A percentile compares a stretch with the other conserved stretches of the same genome.
Evolutionary conservation across 2,113 vertebrate genomes (phyloP).

Genomic region (Orientallactaga bullata): DNA sequence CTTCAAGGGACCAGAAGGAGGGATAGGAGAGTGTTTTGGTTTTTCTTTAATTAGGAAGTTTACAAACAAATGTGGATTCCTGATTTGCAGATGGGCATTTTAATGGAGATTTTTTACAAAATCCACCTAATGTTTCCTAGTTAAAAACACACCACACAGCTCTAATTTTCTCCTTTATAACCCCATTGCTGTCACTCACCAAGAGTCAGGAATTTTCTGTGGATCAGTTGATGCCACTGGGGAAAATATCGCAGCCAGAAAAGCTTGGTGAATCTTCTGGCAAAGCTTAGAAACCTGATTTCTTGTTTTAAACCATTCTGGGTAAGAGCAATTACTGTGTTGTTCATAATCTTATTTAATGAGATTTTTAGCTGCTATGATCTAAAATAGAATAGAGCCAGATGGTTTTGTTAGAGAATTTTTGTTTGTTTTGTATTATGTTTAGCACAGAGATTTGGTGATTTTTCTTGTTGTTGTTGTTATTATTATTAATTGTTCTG

Average conservation of each 20-base stretch:
- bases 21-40: not conserved
- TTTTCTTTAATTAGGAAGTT: conserved; percentile 57
- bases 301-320: conserved; percentile 32
- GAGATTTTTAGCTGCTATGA: conserved; percentile 59
- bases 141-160: conserved; percentile 51
- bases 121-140: conserved; percentile 54
- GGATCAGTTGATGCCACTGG: not conserved
- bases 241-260: not conserved
- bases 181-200: conserved; percentile 20
- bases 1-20: conserved; percentile 22
- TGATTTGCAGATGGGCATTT: conserved; percentile 54
- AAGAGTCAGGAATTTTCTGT: conserved; percentile 46
- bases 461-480: not conserved
- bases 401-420: conserved; percentile 58
- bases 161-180: conserved; percentile 44
- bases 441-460: conserved; percentile 46
- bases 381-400: conserved; percentile 69
- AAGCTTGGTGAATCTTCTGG: not conserved
- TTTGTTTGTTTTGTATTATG: conserved; percentile 54
- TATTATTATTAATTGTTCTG: not conserved
- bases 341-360: conserved; percentile 51
- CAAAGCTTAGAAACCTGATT: conserved; percentile 12
- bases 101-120: conserved; percentile 62
- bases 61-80: conserved; percentile 54
- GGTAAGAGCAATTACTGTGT: conserved; percentile 6